These are phyloP conservation scores for Synanthedon andrenaeformis DNA, from an alignment of 2,888 invertebrate species.

Conservation along the genomic window DNA sequence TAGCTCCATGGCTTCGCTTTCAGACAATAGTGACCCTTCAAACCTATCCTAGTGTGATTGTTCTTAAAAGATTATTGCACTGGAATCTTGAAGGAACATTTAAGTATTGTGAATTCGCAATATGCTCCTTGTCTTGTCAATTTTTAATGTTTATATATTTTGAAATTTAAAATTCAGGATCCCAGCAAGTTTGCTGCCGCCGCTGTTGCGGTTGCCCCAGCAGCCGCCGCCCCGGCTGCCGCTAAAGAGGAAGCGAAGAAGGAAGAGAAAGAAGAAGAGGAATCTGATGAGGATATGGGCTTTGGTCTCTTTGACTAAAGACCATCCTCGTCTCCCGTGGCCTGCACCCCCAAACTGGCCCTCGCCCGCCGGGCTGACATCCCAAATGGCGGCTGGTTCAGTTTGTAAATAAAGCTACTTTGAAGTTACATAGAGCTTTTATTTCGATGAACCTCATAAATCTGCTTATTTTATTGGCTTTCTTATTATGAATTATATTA, in stretches of 20 bases:
- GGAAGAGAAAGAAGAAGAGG: slow-evolving; percentile 84
- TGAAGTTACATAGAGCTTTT: slow-evolving; percentile 1
- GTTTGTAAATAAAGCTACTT: slow-evolving; percentile 5
- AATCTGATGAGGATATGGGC: slow-evolving; percentile 96
- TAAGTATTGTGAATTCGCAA: neutral
- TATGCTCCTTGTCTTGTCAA: too few relatives aligned
- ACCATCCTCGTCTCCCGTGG: slow-evolving; percentile 10
- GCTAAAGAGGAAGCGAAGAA: slow-evolving; percentile 78
- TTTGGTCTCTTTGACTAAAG: slow-evolving; percentile 92
- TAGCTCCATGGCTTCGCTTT: slow-evolving; percentile 27
- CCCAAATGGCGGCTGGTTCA: slow-evolving; percentile 42
- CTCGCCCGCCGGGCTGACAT: slow-evolving; percentile 56
- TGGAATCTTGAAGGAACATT: slow-evolving; percentile 32
- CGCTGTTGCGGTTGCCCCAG: slow-evolving; percentile 74
- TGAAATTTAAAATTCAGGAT: slow-evolving; percentile 71
- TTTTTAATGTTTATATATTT: neutral
- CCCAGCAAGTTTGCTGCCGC: slow-evolving; percentile 88
- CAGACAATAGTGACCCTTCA: slow-evolving; percentile 28
- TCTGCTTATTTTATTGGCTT: too few relatives aligned
- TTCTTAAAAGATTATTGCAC: slow-evolving; percentile 16
- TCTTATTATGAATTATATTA: too few relatives aligned
- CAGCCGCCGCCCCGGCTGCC: slow-evolving; percentile 72
- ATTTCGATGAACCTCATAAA: neutral
- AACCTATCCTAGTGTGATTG: slow-evolving; percentile 36
- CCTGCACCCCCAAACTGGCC: slow-evolving; percentile 10